Conservation (phyloP, 1,140 invertebrate species). For the Lordiphosa clarofinis region DNA sequence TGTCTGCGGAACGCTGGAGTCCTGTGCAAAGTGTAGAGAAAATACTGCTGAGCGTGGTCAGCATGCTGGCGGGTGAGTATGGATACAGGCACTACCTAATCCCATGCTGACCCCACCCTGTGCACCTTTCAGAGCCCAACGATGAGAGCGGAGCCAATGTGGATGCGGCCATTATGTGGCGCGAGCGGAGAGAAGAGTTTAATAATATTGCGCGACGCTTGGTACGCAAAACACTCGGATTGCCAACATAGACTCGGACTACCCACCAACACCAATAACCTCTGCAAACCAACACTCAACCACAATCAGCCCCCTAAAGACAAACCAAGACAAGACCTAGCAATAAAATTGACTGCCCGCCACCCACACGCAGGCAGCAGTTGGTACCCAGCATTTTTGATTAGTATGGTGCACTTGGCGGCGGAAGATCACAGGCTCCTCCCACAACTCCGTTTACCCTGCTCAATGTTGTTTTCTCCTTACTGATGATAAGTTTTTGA, state of each 20-base stretch:
- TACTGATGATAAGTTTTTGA: too few relatives aligned
- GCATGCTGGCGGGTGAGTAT: constrained; percentile 93
- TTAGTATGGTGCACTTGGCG: constrained; percentile 1
- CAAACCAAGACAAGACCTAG: constrained; percentile 12
- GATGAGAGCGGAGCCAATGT: constrained; percentile 99
- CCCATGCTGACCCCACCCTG: neutral
- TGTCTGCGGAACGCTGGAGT: constrained; percentile 95
- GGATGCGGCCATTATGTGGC: constrained; percentile 99
- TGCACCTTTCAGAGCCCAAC: constrained; percentile 91
- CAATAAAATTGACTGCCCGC: constrained; percentile 25
- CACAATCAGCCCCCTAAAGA: constrained; percentile 6
- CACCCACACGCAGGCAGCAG: constrained; percentile 8
- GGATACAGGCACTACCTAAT: neutral
- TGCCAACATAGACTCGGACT: constrained; percentile 80
- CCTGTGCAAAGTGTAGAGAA: constrained; percentile 99
- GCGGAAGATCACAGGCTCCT: neutral
- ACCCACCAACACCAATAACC: constrained; percentile 1
- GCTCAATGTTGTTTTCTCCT: too few relatives aligned
- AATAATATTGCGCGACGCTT: constrained; percentile 94
- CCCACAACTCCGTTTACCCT: too few relatives aligned
- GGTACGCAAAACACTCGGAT: constrained; percentile 94
- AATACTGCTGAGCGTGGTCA: constrained; percentile 98
- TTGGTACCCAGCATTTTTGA: neutral
- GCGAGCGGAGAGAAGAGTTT: constrained; percentile 96
- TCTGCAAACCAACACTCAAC: neutral